Conservation (phyloP, 2,797 vertebrate genomes). For the Synaphobranchus kaupii region DNA sequence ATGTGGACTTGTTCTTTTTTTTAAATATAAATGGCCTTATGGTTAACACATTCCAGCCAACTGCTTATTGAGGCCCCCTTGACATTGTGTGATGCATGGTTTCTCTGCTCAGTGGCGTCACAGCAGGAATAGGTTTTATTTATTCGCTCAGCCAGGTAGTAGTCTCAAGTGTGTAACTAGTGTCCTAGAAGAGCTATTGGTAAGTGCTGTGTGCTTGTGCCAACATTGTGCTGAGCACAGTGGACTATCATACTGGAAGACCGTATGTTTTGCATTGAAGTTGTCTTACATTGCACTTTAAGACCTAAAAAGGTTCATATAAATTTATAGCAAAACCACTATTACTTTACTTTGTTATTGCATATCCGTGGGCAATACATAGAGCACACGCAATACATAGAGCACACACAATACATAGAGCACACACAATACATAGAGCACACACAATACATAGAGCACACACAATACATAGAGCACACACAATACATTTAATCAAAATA, state of each 20-base stretch:
- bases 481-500: neutral
- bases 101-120: neutral
- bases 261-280: neutral
- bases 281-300: conserved; percentile 25
- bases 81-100: neutral
- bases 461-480: neutral
- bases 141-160: neutral
- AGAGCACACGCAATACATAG: neutral
- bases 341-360: neutral
- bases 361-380: neutral
- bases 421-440: neutral
- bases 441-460: neutral
- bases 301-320: conserved; percentile 20
- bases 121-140: neutral
- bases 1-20: neutral
- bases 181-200: neutral
- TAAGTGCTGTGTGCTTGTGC: neutral
- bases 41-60: neutral
- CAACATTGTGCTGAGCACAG: neutral
- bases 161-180: neutral
- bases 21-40: neutral
- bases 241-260: neutral
- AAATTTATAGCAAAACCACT: neutral
- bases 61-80: neutral
- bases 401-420: neutral